Base-by-base conservation (phyloP, 2,113 vertebrate genomes). In the Fregata magnificens region DNA sequence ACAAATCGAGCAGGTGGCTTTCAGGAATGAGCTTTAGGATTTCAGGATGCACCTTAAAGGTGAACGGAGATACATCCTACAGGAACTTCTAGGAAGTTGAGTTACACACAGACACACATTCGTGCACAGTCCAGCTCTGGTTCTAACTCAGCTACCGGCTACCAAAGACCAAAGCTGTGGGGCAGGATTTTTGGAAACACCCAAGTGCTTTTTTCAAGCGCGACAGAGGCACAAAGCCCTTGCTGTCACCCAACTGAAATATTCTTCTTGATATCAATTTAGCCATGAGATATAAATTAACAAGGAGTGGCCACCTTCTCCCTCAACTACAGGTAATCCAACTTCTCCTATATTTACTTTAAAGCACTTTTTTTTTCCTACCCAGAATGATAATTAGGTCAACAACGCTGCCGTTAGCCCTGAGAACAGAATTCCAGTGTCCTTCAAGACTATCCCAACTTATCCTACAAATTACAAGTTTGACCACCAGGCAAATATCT, bases 61-160 rank as follows among this genome's bases (percentile, higher is more conserved):
- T 6, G 20, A 77, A 85, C 0, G 9, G 62, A 81, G 36, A 62
- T 16, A 40, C 3, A 17, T 31, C 18, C 63, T 49, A 10, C 0
- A 7, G 52, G 45, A 61, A 25, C 21, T 52, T 31, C 24, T 8
- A 28, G 36, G 61, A 44, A 22, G 38, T 1, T 19, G 66, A 67
- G 69, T 15, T 11, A 66, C 36, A 26, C 44, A 14, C 5, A 28
- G 32, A 50, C 36, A 25, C 18, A 10, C 0, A 0, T 12, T 7
- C 32, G 36, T 18, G 53, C 56, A 7, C 58, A 71, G 55, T 28
- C n/a, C 62, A 32, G n/a, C 36, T 50, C 55, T 40, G 31, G 36
- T 5, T 13, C 53, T 38, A 50, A 29, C 49, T 8, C n/a, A 62
- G 49, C 52, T 11, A 38, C 16, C 0, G 6, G 55, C 34, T 47